Evolutionary conservation across 2,888 invertebrate genomes (phyloP).

Genomic region (Drosophila putrida): DNA sequence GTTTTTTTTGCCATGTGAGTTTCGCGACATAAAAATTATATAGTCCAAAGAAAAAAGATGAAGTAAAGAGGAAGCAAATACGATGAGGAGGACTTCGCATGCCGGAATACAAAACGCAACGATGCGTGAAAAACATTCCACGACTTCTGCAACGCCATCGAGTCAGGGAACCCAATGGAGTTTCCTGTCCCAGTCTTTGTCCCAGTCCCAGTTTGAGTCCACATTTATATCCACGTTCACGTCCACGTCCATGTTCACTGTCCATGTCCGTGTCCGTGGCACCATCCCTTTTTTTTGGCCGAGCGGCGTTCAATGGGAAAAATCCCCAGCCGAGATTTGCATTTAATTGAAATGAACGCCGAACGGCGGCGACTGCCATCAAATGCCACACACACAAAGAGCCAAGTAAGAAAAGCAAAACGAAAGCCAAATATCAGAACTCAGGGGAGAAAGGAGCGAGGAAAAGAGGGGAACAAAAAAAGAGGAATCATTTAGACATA

Average conservation of each 20-base stretch:
- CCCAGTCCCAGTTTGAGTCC: not conserved
- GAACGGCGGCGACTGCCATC: slow-evolving; percentile 32
- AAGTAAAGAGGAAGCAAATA: slow-evolving; percentile 59
- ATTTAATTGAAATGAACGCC: slow-evolving; percentile 78
- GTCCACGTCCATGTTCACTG: not conserved
- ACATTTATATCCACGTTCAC: not conserved
- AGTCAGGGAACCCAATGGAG: slow-evolving; percentile 14
- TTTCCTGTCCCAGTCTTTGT: slow-evolving; percentile 16
- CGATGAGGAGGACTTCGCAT: slow-evolving; percentile 22
- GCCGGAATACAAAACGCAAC: slow-evolving; percentile 76
- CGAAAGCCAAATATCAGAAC: slow-evolving; percentile 52
- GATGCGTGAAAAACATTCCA: slow-evolving; percentile 79
- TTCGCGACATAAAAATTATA: slow-evolving; percentile 52
- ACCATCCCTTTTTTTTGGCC: slow-evolving; percentile 18
- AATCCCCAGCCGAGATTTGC: slow-evolving; percentile 69
- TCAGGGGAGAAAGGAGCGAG: not conserved
- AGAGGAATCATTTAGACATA: slow-evolving; percentile 56
- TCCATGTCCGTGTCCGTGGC: not conserved
- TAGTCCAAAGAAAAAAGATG: slow-evolving; percentile 13
- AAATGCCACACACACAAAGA: slow-evolving; percentile 50
- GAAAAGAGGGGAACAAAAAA: not conserved
- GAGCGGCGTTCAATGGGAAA: slow-evolving; percentile 55
- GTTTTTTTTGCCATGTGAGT: slow-evolving; percentile 21
- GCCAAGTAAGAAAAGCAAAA: slow-evolving; percentile 38
- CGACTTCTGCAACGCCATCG: slow-evolving; percentile 58